Evolutionary conservation across 2,888 invertebrate genomes (phyloP).

Genomic region (Bursaphelenchus okinawaensis): DNA sequence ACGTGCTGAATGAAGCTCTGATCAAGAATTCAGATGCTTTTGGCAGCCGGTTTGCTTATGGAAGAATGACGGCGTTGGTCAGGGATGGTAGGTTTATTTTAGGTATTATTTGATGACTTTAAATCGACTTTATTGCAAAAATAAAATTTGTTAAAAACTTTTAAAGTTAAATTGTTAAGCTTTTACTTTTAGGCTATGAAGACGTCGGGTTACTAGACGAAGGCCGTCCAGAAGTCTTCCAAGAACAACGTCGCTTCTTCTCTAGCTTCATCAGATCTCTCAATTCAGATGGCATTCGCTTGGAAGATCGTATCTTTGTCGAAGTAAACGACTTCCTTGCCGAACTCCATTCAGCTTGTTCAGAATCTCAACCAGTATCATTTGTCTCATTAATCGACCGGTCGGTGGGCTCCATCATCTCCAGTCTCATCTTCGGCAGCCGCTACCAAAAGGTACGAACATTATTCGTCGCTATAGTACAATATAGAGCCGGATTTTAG

Average conservation of each 20-base stretch:
- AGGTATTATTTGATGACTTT: too few relatives aligned
- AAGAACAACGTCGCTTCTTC: neutral
- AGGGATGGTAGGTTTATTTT: neutral
- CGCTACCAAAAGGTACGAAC: neutral
- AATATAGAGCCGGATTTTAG: neutral
- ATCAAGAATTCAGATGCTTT: neutral
- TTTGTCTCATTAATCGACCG: neutral
- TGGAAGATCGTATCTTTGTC: neutral
- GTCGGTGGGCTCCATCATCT: neutral
- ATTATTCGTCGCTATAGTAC: neutral
- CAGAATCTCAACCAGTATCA: neutral
- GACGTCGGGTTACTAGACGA: neutral
- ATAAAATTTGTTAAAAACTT: too few relatives aligned
- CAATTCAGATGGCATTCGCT: neutral
- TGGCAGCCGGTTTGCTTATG: neutral
- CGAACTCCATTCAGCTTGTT: neutral
- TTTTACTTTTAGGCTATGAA: neutral
- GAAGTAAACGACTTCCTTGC: neutral
- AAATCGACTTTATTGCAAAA: too few relatives aligned
- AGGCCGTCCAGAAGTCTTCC: neutral
- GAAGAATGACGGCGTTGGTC: neutral
- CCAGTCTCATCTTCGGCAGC: neutral
- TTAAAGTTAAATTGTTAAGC: neutral
- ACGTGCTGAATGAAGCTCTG: neutral
- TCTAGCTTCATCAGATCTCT: neutral